Conservation (phyloP, 2,888 invertebrate species). For the Mechanitis messenoides region DNA sequence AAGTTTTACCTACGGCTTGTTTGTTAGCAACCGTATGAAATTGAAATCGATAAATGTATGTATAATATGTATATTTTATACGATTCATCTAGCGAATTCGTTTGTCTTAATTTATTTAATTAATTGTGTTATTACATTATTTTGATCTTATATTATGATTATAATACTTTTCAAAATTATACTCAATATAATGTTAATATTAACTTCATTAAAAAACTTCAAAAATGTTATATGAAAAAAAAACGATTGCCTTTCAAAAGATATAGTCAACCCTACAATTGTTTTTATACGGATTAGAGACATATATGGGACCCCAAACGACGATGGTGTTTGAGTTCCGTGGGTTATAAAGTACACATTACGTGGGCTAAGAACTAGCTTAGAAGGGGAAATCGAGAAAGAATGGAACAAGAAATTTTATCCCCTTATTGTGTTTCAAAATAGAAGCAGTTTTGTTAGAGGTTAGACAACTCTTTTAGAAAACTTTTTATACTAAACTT, state of each 20-base stretch:
- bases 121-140: too few relatives aligned
- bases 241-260: slow-evolving; percentile 10
- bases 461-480: background rate
- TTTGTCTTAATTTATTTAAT: too few relatives aligned
- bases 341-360: slow-evolving; percentile 63
- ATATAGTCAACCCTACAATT: slow-evolving; percentile 18
- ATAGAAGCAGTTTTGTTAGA: slow-evolving; percentile 7
- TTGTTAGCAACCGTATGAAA: slow-evolving; percentile 18
- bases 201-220: too few relatives aligned
- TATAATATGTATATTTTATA: too few relatives aligned
- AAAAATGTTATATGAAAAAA: slow-evolving; percentile 8
- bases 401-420: slow-evolving; percentile 27
- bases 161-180: too few relatives aligned
- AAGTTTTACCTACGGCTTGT: slow-evolving; percentile 32
- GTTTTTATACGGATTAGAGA: slow-evolving; percentile 53
- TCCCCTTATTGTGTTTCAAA: slow-evolving; percentile 22
- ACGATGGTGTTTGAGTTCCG: slow-evolving; percentile 48
- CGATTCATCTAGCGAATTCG: too few relatives aligned
- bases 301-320: slow-evolving; percentile 54
- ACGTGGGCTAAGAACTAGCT: slow-evolving; percentile 41
- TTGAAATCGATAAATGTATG: background rate
- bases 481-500: background rate
- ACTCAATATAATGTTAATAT: too few relatives aligned
- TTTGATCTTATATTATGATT: too few relatives aligned
- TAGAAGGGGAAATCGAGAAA: slow-evolving; percentile 33